Conservation (phyloP, 2,888 invertebrate genomes). For the Watsonalla binaria region DNA sequence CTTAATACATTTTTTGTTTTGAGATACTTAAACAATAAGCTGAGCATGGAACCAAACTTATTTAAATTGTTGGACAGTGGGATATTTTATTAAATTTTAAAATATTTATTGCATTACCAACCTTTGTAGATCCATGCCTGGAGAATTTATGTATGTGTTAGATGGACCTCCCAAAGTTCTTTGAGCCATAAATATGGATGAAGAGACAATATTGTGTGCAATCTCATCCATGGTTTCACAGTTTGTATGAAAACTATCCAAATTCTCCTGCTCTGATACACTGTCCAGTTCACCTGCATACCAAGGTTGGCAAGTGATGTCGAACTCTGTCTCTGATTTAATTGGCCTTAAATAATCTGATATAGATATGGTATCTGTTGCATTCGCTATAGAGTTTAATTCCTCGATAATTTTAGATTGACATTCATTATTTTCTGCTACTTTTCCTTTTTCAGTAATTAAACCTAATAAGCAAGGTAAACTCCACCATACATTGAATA, state of each 20-base stretch:
- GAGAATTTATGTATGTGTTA: slow-evolving; percentile 31
- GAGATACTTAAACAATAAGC: neutral
- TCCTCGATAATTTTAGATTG: slow-evolving; percentile 16
- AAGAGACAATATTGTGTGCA: slow-evolving; percentile 34
- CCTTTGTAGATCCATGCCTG: slow-evolving; percentile 53
- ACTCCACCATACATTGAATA: slow-evolving; percentile 64
- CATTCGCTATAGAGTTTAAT: slow-evolving; percentile 39
- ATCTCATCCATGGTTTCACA: slow-evolving; percentile 43
- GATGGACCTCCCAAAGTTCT: slow-evolving; percentile 22
- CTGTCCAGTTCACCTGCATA: slow-evolving; percentile 42
- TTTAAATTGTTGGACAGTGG: slow-evolving; percentile 12
- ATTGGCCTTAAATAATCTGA: slow-evolving; percentile 44
- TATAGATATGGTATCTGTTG: slow-evolving; percentile 59
- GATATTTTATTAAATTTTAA: no score
- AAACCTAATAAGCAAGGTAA: slow-evolving; percentile 38
- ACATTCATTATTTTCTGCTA: slow-evolving; percentile 17
- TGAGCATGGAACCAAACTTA: neutral
- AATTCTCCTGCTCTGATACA: slow-evolving; percentile 55
- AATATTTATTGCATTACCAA: no score
- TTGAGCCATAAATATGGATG: slow-evolving; percentile 36
- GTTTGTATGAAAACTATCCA: slow-evolving; percentile 37
- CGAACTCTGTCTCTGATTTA: slow-evolving; percentile 18
- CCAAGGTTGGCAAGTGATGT: slow-evolving; percentile 54
- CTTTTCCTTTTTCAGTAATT: slow-evolving; percentile 18
- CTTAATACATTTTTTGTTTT: no score